phyloP scores from a whole-genome alignment of 2,888 invertebrate species.

The Mallateleia sp. region DNA sequence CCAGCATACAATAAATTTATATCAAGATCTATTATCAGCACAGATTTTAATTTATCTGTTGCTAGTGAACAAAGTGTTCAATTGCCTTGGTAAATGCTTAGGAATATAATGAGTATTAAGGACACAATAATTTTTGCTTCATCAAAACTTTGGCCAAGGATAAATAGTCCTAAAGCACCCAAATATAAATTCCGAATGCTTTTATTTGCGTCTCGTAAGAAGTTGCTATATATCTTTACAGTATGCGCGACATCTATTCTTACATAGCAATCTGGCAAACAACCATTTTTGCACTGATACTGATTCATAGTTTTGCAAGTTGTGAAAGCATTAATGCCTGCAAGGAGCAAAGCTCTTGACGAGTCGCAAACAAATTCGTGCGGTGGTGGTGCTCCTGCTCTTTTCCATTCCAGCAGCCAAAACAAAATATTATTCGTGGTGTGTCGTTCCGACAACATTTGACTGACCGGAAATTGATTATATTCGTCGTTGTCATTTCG shows the following conservation, averaged over 20 bases:
- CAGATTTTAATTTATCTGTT: too few relatives aligned
- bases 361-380: constrained; percentile 59
- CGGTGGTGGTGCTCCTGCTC: constrained; percentile 54
- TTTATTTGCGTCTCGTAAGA: constrained; percentile 3
- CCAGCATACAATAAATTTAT: too few relatives aligned
- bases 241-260: constrained; percentile 63
- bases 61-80: too few relatives aligned
- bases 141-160: constrained; percentile 12
- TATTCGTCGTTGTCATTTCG: too few relatives aligned
- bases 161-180: constrained; percentile 23
- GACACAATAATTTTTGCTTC: too few relatives aligned
- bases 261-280: constrained; percentile 50
- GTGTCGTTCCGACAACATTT: constrained; percentile 64
- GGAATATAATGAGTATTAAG: too few relatives aligned
- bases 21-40: too few relatives aligned
- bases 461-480: constrained; percentile 59
- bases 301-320: constrained; percentile 42
- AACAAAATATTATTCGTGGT: constrained; percentile 55
- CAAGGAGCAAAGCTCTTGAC: constrained; percentile 50
- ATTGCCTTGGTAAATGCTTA: too few relatives aligned
- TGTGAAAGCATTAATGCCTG: constrained; percentile 46
- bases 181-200: constrained; percentile 28
- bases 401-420: constrained; percentile 61
- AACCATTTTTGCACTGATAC: constrained; percentile 43
- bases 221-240: constrained; percentile 52